These are phyloP conservation scores for Spongilla lacustris DNA, from an alignment of 37 sponge, comb jelly and placozoan genomes.

Conservation along the genomic window DNA sequence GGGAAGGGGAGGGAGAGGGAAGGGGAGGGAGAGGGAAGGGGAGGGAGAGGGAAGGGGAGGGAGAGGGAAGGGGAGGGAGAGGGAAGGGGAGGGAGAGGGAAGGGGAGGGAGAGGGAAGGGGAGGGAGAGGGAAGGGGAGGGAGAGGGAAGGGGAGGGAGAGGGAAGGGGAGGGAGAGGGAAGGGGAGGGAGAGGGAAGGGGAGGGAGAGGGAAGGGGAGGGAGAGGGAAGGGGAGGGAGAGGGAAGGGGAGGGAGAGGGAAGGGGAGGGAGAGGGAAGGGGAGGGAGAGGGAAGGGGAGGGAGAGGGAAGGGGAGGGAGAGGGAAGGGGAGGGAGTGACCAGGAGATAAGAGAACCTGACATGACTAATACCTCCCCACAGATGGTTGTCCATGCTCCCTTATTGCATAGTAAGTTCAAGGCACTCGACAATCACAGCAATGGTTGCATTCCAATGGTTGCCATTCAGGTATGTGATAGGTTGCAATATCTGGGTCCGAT, in stretches of 20 bases:
- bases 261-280: neutral
- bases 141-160: neutral
- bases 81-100: neutral
- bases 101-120: neutral
- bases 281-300: neutral
- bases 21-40: too few species aligned
- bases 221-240: neutral
- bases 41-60: neutral
- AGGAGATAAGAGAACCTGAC: neutral
- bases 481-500: neutral
- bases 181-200: neutral
- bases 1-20: neutral
- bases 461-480: slow-evolving; percentile 15
- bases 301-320: neutral
- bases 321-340: too few species aligned
- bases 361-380: neutral
- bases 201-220: neutral
- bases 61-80: neutral
- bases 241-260: neutral
- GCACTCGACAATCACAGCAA: neutral
- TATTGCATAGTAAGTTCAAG: slow-evolving; percentile 28
- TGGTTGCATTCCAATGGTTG: slow-evolving; percentile 4
- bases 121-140: neutral
- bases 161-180: too few species aligned
- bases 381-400: slow-evolving; percentile 15